Evolutionary conservation across 2,797 vertebrate genomes (phyloP).

Genomic region (Harpagifer antarcticus): DNA sequence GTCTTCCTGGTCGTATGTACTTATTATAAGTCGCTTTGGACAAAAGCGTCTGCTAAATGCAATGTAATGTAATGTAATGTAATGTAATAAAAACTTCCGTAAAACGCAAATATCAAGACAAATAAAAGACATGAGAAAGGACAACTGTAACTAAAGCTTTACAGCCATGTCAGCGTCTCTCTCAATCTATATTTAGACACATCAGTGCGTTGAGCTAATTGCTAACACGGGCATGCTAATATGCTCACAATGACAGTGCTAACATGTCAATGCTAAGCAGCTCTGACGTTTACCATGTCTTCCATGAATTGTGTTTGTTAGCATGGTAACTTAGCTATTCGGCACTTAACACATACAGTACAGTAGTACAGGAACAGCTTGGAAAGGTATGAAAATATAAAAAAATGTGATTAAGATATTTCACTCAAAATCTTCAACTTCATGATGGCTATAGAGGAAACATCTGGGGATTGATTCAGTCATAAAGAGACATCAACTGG

Average conservation of each 20-base stretch:
- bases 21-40: too few relatives aligned
- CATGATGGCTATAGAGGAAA: not conserved
- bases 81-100: too few relatives aligned
- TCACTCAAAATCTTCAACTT: not conserved
- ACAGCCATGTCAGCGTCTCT: not conserved
- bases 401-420: not conserved
- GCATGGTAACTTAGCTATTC: not conserved
- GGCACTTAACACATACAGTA: not conserved
- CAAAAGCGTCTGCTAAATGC: too few relatives aligned
- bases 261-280: not conserved
- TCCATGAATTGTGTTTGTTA: too few relatives aligned
- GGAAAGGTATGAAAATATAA: not conserved
- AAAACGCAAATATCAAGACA: not conserved
- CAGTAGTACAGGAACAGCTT: not conserved
- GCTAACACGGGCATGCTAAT: not conserved
- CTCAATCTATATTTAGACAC: not conserved
- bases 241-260: not conserved
- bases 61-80: too few relatives aligned
- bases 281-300: not conserved
- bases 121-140: not conserved
- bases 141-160: not conserved
- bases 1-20: too few relatives aligned
- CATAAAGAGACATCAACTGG: not conserved
- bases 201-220: not conserved
- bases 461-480: not conserved